These are phyloP conservation scores for Alethe diademata DNA, from an alignment of 2,113 vertebrate species.

Conservation along the genomic window DNA sequence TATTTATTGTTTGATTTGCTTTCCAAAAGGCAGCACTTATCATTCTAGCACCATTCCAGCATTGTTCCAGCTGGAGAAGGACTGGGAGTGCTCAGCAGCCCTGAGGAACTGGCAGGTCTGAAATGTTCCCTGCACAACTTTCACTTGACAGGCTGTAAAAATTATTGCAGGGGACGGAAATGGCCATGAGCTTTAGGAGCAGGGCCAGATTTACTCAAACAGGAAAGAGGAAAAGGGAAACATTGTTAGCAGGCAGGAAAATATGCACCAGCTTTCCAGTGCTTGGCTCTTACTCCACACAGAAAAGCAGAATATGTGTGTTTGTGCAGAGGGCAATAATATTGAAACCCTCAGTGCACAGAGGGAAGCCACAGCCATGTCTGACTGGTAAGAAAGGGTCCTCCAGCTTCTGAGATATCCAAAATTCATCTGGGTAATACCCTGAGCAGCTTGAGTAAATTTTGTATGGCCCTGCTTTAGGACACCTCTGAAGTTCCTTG, in stretches of 20 bases:
- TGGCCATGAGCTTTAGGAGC: neutral
- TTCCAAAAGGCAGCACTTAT: neutral
- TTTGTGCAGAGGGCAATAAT: neutral
- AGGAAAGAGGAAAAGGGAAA: constrained; percentile 45
- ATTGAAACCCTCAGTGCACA: neutral
- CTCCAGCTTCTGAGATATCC: neutral
- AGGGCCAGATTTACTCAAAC: neutral
- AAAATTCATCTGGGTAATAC: neutral
- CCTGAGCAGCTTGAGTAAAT: neutral
- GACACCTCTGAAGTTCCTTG: neutral
- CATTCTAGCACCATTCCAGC: neutral
- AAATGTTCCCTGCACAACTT: neutral
- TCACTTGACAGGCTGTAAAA: neutral
- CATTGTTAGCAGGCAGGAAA: neutral
- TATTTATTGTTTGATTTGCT: neutral
- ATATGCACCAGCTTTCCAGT: neutral
- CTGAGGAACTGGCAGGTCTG: neutral
- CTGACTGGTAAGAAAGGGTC: neutral
- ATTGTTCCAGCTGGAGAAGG: neutral
- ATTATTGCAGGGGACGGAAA: neutral
- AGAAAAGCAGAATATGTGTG: neutral
- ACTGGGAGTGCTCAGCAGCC: neutral
- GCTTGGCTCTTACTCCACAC: neutral
- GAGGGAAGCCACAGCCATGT: neutral
- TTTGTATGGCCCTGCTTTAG: neutral